Evolutionary conservation across 2,113 vertebrate genomes (phyloP).

Genomic region (Pelodiscus sinensis): DNA sequence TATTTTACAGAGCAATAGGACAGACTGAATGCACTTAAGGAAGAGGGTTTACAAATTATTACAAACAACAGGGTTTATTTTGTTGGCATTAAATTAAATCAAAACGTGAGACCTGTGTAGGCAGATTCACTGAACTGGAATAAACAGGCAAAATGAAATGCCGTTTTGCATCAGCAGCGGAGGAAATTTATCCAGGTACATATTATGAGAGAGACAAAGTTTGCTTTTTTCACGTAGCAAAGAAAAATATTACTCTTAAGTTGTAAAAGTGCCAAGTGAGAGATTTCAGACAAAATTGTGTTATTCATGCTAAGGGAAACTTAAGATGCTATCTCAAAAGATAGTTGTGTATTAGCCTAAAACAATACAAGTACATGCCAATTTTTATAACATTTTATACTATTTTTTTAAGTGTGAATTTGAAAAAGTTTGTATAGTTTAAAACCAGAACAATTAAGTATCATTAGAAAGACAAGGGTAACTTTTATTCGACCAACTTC

Average conservation of each 20-base stretch:
- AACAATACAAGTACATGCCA: neutral
- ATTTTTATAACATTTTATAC: neutral
- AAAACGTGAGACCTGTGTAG: slow-evolving; percentile 63
- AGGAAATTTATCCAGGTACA: slow-evolving; percentile 58
- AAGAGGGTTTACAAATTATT: slow-evolving; percentile 74
- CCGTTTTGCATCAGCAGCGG: slow-evolving; percentile 62
- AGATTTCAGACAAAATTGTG: slow-evolving; percentile 24
- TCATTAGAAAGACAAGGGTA: neutral
- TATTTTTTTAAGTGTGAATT: fast-evolving
- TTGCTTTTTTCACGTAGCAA: slow-evolving; percentile 49
- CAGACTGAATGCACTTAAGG: slow-evolving; percentile 72
- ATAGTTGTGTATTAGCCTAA: neutral
- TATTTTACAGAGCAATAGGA: slow-evolving; percentile 64
- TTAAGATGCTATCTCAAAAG: neutral
- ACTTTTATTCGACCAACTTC: no score
- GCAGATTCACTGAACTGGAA: slow-evolving; percentile 71
- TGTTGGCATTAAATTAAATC: slow-evolving; percentile 76
- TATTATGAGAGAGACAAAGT: slow-evolving; percentile 60
- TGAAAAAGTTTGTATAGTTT: neutral
- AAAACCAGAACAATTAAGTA: neutral
- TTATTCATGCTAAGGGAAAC: slow-evolving; percentile 1
- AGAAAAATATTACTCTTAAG: slow-evolving; percentile 6
- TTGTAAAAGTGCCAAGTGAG: neutral
- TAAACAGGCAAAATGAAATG: slow-evolving; percentile 75
- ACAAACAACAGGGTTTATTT: slow-evolving; percentile 76